Percentiles rank a stretch among this genome's conserved stretches.
Evolutionary conservation across 30 jellyfish, hydroid and myxozoan species (phyloP).

Genomic region (Clytia hemisphaerica): DNA sequence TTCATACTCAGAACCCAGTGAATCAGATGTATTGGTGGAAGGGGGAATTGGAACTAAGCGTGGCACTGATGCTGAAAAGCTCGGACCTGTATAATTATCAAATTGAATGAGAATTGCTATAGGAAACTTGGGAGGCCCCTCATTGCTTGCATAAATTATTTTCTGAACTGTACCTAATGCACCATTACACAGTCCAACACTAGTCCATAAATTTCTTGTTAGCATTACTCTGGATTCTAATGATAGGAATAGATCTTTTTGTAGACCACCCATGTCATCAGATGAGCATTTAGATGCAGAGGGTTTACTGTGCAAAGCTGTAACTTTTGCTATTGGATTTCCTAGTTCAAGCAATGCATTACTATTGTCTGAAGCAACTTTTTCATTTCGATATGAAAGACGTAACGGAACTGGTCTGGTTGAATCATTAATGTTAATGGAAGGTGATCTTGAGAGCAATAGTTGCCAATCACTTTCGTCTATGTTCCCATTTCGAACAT

Average conservation of each 20-base stretch:
- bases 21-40: background rate
- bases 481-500: slow-evolving; percentile 13
- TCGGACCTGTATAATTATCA: slow-evolving; percentile 7
- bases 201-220: slow-evolving; percentile 46
- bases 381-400: slow-evolving; percentile 1
- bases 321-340: slow-evolving; percentile 36
- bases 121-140: slow-evolving; percentile 35
- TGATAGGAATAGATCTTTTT: slow-evolving; percentile 3
- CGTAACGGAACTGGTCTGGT: background rate
- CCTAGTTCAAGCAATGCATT: background rate
- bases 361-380: slow-evolving; percentile 22
- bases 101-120: slow-evolving; percentile 24
- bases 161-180: slow-evolving; percentile 32
- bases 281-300: slow-evolving; percentile 22
- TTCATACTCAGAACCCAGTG: background rate
- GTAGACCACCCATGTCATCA: slow-evolving; percentile 60
- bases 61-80: background rate
- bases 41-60: slow-evolving; percentile 31
- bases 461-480: slow-evolving; percentile 3
- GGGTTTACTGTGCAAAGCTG: slow-evolving; percentile 22
- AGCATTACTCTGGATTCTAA: slow-evolving; percentile 45
- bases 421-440: background rate
- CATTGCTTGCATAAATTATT: slow-evolving; percentile 17
- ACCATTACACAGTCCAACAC: slow-evolving; percentile 52
- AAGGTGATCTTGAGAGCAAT: slow-evolving; percentile 1